Evolutionary conservation across 2,113 vertebrate species (phyloP).

Genomic region (Gallinago paraguaiae): DNA sequence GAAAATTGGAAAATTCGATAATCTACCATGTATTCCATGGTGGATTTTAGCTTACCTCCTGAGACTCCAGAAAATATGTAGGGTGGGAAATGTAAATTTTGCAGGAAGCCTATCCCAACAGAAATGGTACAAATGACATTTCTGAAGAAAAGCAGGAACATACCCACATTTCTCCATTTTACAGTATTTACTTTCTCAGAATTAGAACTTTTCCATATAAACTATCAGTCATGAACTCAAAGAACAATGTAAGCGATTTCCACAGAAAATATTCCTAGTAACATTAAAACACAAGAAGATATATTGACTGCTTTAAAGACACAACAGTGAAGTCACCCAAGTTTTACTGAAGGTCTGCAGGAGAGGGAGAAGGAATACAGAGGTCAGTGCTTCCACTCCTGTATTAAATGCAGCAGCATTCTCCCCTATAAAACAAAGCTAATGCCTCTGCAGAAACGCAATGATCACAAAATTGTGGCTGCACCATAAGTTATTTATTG

Average conservation of each 20-base stretch:
- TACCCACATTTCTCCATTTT: background rate
- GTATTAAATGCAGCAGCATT: background rate
- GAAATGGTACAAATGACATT: background rate
- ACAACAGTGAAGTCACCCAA: background rate
- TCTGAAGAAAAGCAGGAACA: background rate
- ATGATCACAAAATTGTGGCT: rapidly evolving
- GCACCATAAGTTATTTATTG: background rate
- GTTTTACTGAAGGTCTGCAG: background rate
- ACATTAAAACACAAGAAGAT: background rate
- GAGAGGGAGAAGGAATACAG: background rate
- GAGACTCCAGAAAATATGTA: background rate
- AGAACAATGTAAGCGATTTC: background rate
- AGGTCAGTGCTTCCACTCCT: background rate
- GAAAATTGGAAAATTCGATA: background rate
- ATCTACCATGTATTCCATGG: background rate
- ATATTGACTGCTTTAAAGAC: background rate
- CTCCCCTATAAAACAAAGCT: background rate
- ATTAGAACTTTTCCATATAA: background rate
- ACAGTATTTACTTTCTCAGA: background rate
- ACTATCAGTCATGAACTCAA: background rate
- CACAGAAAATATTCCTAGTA: background rate
- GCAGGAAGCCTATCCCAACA: background rate
- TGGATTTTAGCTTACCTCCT: background rate
- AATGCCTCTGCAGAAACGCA: background rate
- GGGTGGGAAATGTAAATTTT: background rate